Base-by-base conservation (phyloP, 2,113 vertebrate species). In the Pholis gunnellus region DNA sequence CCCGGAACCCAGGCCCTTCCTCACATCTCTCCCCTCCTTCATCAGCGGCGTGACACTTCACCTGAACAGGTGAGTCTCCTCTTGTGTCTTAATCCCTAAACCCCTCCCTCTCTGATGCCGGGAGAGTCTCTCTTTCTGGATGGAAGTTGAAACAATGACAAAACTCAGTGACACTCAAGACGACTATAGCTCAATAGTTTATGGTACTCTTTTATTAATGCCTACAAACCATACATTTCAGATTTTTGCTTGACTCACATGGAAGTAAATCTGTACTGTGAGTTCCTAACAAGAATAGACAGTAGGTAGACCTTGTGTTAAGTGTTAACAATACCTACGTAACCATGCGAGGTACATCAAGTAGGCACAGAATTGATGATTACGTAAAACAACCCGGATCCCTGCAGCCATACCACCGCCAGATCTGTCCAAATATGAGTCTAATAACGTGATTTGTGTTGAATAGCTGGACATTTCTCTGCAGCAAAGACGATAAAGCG, bases 21-120 rank as follows among this genome's bases (percentile, higher is more conserved):
- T 80, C 86, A 81, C 84, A 74, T 87, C 88, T 86, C 85, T 78
- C 61, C 80, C 75, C 50, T 83, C 70, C 88, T 79, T 84, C 88
- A 84, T 66, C 54, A 80, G 81, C 52, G 15, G 44, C 3, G 9
- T 77, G 81, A 90, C 71, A 52, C 36, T 68, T 75, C 79, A 48
- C 67, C 75, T 59, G 29, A 63, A 88, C 90, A 95, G 90, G 95
- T 90, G 77, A 95, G 92, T 83, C 66, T 83, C 78, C 86, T 92
- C 93, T 75, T 83, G 82, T 91, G 88, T 90, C 87, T 87, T 83
- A 78, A 75, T 82, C 68, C 75, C 75, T 61, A 31, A 83, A 75
- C 40, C 48, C 60, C 36, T 48, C 44, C 75, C 22, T 66, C 34
- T 65, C 56, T 75, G 57, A 90, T 31, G 68, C 67, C 52, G 69